Conservation (phyloP, 2,888 invertebrate genomes). For the Patella depressa region DNA sequence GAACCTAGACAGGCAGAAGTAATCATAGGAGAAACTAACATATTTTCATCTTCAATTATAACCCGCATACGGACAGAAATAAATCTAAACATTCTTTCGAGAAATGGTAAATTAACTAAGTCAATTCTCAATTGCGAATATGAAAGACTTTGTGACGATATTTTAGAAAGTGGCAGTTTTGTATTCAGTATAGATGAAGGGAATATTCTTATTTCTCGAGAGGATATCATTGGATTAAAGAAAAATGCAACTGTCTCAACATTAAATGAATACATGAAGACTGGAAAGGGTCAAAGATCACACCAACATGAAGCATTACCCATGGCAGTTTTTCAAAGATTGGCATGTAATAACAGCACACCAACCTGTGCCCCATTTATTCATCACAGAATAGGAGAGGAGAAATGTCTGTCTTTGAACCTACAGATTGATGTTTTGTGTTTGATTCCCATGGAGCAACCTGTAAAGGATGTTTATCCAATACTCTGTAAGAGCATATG, state of each 20-base stretch:
- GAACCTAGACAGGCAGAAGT: neutral
- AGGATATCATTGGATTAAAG: neutral
- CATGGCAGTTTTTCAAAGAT: neutral
- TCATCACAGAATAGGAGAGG: slow-evolving; percentile 53
- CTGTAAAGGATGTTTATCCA: neutral
- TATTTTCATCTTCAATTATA: neutral
- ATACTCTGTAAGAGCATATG: neutral
- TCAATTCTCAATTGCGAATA: neutral
- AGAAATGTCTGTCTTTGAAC: neutral
- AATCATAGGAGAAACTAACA: neutral
- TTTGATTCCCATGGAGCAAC: neutral
- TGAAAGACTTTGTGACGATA: neutral
- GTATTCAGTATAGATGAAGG: neutral
- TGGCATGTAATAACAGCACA: slow-evolving; percentile 1
- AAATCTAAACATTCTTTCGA: neutral
- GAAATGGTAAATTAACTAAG: neutral
- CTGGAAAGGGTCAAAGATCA: neutral
- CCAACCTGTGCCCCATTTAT: slow-evolving; percentile 57
- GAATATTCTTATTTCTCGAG: neutral
- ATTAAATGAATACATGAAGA: no score
- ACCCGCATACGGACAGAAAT: neutral
- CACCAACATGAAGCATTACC: neutral
- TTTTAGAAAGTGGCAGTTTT: neutral
- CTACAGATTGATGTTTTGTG: slow-evolving; percentile 5
- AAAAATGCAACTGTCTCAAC: neutral